Conservation (phyloP, 2,888 invertebrate species). For the Drosophila merina region DNA sequence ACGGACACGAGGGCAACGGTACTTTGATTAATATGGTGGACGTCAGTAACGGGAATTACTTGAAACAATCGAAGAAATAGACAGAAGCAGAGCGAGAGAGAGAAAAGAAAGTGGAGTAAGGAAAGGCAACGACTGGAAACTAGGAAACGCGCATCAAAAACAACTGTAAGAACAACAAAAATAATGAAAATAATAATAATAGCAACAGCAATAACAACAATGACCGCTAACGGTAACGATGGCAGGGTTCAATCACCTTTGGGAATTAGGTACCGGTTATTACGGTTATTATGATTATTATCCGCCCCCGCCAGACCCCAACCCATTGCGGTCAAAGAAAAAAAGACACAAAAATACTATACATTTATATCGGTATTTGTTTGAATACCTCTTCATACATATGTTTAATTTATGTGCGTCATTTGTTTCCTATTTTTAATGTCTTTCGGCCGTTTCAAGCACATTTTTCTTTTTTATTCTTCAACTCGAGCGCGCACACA, state of each 20-base stretch:
- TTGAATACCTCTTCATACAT: conserved; percentile 20
- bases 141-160: conserved; percentile 15
- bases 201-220: conserved; percentile 13
- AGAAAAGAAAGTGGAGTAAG: conserved; percentile 6
- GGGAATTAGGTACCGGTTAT: conserved; percentile 65
- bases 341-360: background rate
- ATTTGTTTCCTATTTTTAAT: conserved; percentile 47
- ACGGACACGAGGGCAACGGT: conserved; percentile 5
- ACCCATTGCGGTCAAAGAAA: background rate
- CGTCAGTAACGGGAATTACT: conserved; percentile 29
- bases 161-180: conserved; percentile 2
- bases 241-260: conserved; percentile 67
- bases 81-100: conserved; percentile 2
- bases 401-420: conserved; percentile 35
- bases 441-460: conserved; percentile 27
- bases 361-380: background rate
- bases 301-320: conserved; percentile 23
- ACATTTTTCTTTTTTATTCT: conserved; percentile 15
- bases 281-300: conserved; percentile 55
- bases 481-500: conserved; percentile 11
- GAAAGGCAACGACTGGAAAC: conserved; percentile 28
- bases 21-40: conserved; percentile 14
- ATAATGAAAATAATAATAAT: conserved; percentile 20
- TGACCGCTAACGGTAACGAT: conserved; percentile 26
- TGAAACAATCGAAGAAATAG: conserved; percentile 35